phyloP scores from a whole-genome alignment of 92 coral and sea anemone genomes.

The Meandrina meandrites region DNA sequence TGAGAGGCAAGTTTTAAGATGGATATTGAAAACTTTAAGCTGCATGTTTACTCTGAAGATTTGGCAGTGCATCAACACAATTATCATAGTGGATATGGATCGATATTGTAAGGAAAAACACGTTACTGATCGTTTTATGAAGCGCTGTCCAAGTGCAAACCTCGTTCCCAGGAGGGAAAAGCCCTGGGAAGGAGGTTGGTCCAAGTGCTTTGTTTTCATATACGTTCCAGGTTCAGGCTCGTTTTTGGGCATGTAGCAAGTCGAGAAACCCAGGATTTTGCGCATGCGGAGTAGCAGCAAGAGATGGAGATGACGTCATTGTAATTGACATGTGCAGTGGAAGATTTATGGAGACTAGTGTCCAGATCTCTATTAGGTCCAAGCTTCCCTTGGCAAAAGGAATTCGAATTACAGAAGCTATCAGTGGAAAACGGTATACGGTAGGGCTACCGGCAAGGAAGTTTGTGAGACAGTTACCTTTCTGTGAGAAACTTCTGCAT shows the following conservation, averaged over 20 bases:
- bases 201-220: not conserved
- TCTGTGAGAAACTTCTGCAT: not conserved
- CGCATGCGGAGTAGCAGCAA: conserved; percentile 84
- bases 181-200: too few species aligned
- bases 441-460: conserved; percentile 33
- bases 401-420: conserved; percentile 73
- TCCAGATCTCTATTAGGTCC: conserved; percentile 75
- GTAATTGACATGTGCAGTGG: conserved; percentile 92
- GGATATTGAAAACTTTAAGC: too few species aligned
- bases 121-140: not conserved
- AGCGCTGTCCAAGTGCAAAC: too few species aligned
- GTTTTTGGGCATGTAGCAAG: conserved; percentile 74
- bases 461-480: not conserved
- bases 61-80: not conserved
- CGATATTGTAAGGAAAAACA: not conserved
- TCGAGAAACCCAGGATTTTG: conserved; percentile 63
- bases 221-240: conserved; percentile 69
- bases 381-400: conserved; percentile 69
- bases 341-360: conserved; percentile 67
- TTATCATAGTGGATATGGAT: not conserved
- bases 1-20: too few species aligned
- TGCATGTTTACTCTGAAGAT: not conserved
- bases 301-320: conserved; percentile 83
- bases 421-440: conserved; percentile 79
- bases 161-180: too few species aligned